Percentiles rank a stretch among this genome's conserved stretches.
phyloP scores from a whole-genome alignment of 2,888 invertebrate genomes.

The Euzophera pinguis region DNA sequence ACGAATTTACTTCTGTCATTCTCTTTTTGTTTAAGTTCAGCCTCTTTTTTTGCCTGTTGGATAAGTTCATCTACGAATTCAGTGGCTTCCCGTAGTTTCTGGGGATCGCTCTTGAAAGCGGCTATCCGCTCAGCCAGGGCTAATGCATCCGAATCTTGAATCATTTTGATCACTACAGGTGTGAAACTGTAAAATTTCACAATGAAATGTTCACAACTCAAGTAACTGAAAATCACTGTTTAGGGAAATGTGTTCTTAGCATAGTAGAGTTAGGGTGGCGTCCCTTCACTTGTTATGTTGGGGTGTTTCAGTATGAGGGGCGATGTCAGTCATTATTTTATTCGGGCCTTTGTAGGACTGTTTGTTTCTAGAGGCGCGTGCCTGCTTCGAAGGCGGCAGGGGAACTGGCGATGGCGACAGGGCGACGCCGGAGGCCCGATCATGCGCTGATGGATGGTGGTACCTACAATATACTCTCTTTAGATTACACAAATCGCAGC shows the following conservation, averaged over 20 bases:
- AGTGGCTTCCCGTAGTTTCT: conserved; percentile 77
- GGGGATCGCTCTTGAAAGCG: conserved; percentile 80
- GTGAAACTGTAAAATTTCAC: conserved; percentile 21
- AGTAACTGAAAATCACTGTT: conserved; percentile 28
- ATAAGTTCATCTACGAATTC: conserved; percentile 82
- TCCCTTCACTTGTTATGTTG: conserved; percentile 31
- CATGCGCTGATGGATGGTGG: conserved; percentile 60
- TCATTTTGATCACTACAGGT: conserved; percentile 48
- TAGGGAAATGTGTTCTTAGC: conserved; percentile 21
- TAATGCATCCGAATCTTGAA: conserved; percentile 57
- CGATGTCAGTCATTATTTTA: conserved; percentile 46
- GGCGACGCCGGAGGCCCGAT: conserved; percentile 49
- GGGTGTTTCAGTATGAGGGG: conserved; percentile 35
- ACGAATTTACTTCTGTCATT: conserved; percentile 80
- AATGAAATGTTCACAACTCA: conserved; percentile 29
- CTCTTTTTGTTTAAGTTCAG: conserved; percentile 77
- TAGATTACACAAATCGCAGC: conserved; percentile 57
- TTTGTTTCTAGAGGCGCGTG: conserved; percentile 36
- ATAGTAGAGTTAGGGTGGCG: conserved; percentile 25
- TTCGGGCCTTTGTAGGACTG: conserved; percentile 21
- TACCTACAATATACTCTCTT: conserved; percentile 29
- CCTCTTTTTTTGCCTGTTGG: conserved; percentile 80
- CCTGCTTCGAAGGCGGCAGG: conserved; percentile 35
- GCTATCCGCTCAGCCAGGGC: conserved; percentile 72
- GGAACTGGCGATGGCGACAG: conserved; percentile 52